phyloP scores from a whole-genome alignment of 2,113 vertebrate species.

The Colossoma macropomum region DNA sequence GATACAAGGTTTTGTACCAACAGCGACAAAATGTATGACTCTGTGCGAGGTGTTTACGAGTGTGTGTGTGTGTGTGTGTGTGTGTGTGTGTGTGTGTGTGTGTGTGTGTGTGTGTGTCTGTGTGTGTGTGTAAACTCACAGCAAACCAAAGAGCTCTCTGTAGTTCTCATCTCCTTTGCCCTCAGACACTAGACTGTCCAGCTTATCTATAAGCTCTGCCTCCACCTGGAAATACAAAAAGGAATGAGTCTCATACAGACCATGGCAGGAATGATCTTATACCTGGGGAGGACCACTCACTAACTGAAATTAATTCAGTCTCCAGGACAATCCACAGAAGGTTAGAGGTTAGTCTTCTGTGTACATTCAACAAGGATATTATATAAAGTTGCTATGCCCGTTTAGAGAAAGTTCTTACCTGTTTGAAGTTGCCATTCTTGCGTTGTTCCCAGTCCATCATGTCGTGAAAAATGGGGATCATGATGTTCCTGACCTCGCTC shows the following conservation, averaged over 20 bases:
- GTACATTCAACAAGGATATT: background rate
- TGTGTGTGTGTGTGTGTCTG: constrained; percentile 8
- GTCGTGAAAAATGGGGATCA: constrained; percentile 99
- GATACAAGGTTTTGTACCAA: no score
- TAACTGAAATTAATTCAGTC: background rate
- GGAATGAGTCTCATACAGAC: background rate
- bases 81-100: no score
- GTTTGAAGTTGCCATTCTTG: constrained; percentile 98
- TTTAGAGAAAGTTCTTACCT: constrained; percentile 74
- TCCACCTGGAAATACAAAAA: constrained; percentile 84
- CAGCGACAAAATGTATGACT: no score
- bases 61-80: no score
- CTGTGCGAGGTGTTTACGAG: no score
- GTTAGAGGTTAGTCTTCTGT: background rate
- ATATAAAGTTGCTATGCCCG: background rate
- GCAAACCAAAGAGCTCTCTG: constrained; percentile 94
- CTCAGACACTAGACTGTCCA: constrained; percentile 97
- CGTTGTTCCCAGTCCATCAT: constrained; percentile 99
- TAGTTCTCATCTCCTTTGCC: constrained; percentile 99
- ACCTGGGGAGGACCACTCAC: background rate
- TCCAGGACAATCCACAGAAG: no score
- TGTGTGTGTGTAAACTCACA: constrained; percentile 80
- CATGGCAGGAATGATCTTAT: background rate
- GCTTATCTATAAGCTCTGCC: constrained; percentile 94
- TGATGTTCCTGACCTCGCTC: constrained; percentile 93